phyloP scores from a whole-genome alignment of 2,888 invertebrate genomes.

The Lymantria monacha region DNA sequence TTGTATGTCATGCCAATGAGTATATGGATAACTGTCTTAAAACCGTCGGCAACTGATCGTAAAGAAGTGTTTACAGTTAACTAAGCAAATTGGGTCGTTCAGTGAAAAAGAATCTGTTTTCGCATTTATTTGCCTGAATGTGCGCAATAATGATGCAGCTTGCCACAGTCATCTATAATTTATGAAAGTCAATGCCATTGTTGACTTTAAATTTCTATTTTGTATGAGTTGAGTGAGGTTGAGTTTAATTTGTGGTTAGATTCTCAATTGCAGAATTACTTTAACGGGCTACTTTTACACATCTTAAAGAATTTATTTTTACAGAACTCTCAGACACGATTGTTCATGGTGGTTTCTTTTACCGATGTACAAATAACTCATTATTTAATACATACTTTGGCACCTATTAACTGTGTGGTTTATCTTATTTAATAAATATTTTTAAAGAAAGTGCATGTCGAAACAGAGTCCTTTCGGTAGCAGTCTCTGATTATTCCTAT shows the following conservation, averaged over 20 bases:
- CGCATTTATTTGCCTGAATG: conserved; percentile 32
- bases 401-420: too few relatives aligned
- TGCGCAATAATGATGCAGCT: conserved; percentile 21
- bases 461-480: too few relatives aligned
- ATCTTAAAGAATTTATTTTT: too few relatives aligned
- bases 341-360: too few relatives aligned
- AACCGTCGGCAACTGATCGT: conserved; percentile 38
- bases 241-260: not conserved
- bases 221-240: not conserved
- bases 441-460: too few relatives aligned
- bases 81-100: conserved; percentile 43
- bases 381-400: too few relatives aligned
- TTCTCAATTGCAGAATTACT: too few relatives aligned
- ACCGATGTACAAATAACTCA: too few relatives aligned
- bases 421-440: too few relatives aligned
- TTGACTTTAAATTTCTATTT: not conserved
- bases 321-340: too few relatives aligned
- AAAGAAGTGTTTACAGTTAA: conserved; percentile 65
- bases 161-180: conserved; percentile 6
- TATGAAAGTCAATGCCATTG: conserved; percentile 18
- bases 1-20: conserved; percentile 62
- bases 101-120: conserved; percentile 52
- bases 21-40: conserved; percentile 58
- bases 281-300: too few relatives aligned
- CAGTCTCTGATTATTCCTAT: too few relatives aligned